A percentile compares a stretch with the other conserved stretches of the same genome.
Conservation (phyloP, 2,797 vertebrate genomes). For the Bryconaethiops microstoma region DNA sequence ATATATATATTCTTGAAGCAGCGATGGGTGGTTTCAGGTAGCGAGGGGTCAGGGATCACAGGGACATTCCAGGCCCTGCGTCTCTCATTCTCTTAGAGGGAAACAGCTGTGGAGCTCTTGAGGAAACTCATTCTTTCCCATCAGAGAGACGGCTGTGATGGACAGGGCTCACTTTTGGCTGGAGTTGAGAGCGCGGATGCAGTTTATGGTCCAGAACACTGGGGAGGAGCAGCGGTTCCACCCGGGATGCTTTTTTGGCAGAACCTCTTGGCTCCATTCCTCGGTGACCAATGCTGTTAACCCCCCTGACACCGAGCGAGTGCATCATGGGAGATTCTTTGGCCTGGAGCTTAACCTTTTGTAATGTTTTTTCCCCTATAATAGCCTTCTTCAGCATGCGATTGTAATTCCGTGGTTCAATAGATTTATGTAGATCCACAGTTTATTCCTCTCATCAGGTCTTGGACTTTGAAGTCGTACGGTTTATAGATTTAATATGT, state of each 20-base stretch:
- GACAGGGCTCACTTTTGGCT: conserved; percentile 85
- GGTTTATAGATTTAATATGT: too few species aligned
- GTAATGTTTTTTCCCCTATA: conserved; percentile 34
- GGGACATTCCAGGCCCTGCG: conserved; percentile 72
- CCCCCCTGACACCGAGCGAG: conserved; percentile 73
- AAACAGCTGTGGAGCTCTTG: conserved; percentile 88
- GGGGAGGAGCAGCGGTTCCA: conserved; percentile 69
- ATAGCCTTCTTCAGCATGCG: conserved; percentile 35
- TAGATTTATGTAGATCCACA: not conserved
- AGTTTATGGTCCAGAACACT: conserved; percentile 90
- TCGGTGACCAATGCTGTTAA: conserved; percentile 75
- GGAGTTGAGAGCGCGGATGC: conserved; percentile 81
- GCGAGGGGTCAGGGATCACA: conserved; percentile 77
- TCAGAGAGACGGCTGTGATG: conserved; percentile 79
- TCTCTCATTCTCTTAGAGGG: conserved; percentile 73
- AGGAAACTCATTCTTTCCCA: conserved; percentile 87
- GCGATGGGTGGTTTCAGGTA: conserved; percentile 76
- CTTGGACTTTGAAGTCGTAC: not conserved
- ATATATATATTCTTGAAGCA: not conserved
- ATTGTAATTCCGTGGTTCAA: not conserved
- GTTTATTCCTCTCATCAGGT: not conserved
- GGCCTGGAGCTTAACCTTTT: conserved; percentile 62
- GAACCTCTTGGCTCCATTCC: conserved; percentile 73
- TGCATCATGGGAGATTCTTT: conserved; percentile 77
- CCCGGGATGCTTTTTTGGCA: conserved; percentile 75